Base-by-base conservation (phyloP, 2,113 vertebrate genomes). In the Apteryx owenii region DNA sequence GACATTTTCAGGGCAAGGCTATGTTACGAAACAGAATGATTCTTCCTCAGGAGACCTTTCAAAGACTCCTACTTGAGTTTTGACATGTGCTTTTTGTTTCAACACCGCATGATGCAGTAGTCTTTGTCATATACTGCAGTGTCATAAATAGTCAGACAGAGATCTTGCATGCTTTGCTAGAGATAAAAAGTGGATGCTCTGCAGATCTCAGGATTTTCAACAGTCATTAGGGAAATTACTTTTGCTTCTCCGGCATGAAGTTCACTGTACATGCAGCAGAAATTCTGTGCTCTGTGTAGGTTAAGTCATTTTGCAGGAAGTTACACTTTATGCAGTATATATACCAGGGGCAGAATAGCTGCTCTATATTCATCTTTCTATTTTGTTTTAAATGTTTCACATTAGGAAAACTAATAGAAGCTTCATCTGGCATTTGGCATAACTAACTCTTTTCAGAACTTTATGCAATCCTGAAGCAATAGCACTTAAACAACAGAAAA, bases 11-110 rank as follows among this genome's bases (percentile, higher is more conserved):
- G 94, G 65, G 69, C 83, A 81, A 92, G 71, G 68, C 85, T 93
- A 93, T 62, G 85, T 71, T 94, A 69, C 84, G 93, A 92, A 97
- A 82, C 53, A 42, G 85, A 96, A n/a, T 8, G 28, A 78, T 88
- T 93, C 91, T 95, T 95, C 72, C 90, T 96, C 93, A 56, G 75
- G 81, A 97, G 93, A 97, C 96, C 54, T 95, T 97, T 91, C 60
- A 71, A 73, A 95, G 93, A 91, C 58, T 81, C 88, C 82, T 77
- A 72, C 61, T 20, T 25, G 76, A 96, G 78, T 96, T 91, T 53
- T 79, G 81, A 31, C 85, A 29, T 29, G 81, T 70, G 73, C 54
- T 77, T 75, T 95, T 80, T 69, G 78, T 95, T 93, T 77, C 70
- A 62, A 46, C 58, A 1, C 70, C 86, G 88, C 70, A 64, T 5